Conservation (phyloP, 2,888 invertebrate species). For the Hypsopygia costalis region DNA sequence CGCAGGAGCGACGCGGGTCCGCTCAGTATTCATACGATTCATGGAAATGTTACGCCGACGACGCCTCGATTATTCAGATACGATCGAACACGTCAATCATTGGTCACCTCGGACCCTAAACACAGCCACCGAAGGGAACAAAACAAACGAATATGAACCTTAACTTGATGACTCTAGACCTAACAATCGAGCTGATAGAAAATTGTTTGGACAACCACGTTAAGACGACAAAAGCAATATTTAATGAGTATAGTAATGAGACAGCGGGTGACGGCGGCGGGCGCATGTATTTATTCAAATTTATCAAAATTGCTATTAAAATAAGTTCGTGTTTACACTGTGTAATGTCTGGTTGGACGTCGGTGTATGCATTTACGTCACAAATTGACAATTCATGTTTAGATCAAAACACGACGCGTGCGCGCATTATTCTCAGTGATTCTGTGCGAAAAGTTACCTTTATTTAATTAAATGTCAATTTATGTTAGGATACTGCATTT, state of each 20-base stretch:
- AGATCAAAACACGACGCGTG: slow-evolving; percentile 2
- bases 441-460: too few relatives aligned
- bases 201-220: slow-evolving; percentile 11
- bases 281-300: slow-evolving; percentile 62
- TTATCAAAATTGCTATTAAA: slow-evolving; percentile 48
- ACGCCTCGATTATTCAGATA: slow-evolving; percentile 39
- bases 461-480: too few relatives aligned
- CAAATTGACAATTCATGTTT: not conserved
- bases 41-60: slow-evolving; percentile 40
- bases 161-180: slow-evolving; percentile 18
- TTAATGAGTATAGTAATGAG: slow-evolving; percentile 61
- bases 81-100: slow-evolving; percentile 51
- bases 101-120: slow-evolving; percentile 36
- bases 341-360: slow-evolving; percentile 7
- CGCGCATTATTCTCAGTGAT: too few relatives aligned
- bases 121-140: slow-evolving; percentile 21
- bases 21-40: slow-evolving; percentile 56
- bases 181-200: slow-evolving; percentile 20
- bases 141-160: slow-evolving; percentile 21
- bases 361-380: not conserved
- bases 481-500: too few relatives aligned
- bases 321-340: slow-evolving; percentile 44
- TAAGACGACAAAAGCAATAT: slow-evolving; percentile 34
- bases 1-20: not conserved
- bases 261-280: slow-evolving; percentile 41